Conservation (phyloP, 2,797 vertebrate species). For the Rhodeus uyekii region DNA sequence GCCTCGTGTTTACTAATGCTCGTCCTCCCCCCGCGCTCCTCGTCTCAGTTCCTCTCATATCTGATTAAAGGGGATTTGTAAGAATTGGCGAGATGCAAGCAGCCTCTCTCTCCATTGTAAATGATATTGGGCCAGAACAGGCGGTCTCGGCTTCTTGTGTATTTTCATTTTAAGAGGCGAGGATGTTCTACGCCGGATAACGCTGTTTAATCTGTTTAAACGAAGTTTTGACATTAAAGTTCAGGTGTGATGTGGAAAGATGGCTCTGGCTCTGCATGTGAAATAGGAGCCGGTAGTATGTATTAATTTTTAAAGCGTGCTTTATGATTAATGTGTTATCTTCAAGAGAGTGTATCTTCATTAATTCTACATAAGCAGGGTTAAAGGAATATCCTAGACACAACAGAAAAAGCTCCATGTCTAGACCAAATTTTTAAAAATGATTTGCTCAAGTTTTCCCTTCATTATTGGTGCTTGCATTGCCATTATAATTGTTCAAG, state of each 20-base stretch:
- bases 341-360: conserved; percentile 15
- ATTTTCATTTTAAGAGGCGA: conserved; percentile 31
- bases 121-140: conserved; percentile 78
- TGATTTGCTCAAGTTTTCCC: not conserved
- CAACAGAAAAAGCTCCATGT: not conserved
- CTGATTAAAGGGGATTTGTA: conserved; percentile 98
- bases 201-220: conserved; percentile 23
- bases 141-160: conserved; percentile 22
- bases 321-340: conserved; percentile 36
- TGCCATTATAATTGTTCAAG: not conserved
- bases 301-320: conserved; percentile 9
- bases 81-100: conserved; percentile 87
- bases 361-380: conserved; percentile 17
- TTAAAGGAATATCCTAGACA: not conserved
- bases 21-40: conserved; percentile 84
- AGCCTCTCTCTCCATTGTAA: conserved; percentile 88
- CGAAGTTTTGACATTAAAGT: conserved; percentile 8
- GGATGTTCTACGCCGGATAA: not conserved
- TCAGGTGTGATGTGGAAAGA: conserved; percentile 12
- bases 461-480: conserved; percentile 12
- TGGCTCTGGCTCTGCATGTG: not conserved
- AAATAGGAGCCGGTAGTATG: not conserved
- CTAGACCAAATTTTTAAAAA: not conserved
- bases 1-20: conserved; percentile 99
- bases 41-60: conserved; percentile 92